Percentiles rank a stretch among this genome's conserved stretches.
Conservation (phyloP, 2,888 invertebrate genomes). For the Cantharis rufa region DNA sequence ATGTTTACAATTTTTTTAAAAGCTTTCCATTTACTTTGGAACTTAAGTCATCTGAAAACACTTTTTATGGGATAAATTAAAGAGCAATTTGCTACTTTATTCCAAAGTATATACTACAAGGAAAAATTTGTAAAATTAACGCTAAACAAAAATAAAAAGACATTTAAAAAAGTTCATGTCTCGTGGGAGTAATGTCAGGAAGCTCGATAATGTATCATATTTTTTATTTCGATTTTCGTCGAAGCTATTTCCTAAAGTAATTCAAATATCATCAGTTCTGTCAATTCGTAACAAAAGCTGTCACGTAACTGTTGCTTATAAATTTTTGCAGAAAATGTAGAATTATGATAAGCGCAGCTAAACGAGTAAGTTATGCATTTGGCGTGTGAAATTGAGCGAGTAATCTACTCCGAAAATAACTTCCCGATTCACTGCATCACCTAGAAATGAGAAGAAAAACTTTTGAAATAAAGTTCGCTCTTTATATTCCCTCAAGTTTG, state of each 20-base stretch:
- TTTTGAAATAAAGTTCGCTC: slow-evolving; percentile 12
- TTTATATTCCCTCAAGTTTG: background rate
- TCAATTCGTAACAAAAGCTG: slow-evolving; percentile 16
- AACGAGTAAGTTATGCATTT: slow-evolving; percentile 28
- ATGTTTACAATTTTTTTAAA: background rate
- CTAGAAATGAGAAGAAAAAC: slow-evolving; percentile 15
- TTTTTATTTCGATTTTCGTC: background rate
- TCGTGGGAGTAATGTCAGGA: background rate
- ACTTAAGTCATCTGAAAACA: background rate
- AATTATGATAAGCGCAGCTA: slow-evolving; percentile 24
- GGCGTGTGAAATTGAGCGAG: slow-evolving; percentile 42
- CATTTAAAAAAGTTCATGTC: background rate
- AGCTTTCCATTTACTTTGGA: background rate
- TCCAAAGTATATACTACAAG: background rate
- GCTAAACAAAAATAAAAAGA: background rate
- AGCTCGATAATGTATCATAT: background rate
- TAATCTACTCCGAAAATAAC: slow-evolving; percentile 31
- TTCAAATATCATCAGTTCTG: background rate
- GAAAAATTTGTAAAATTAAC: background rate
- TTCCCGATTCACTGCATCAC: slow-evolving; percentile 20
- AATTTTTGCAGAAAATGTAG: slow-evolving; percentile 10
- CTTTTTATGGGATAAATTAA: background rate
- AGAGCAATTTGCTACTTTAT: background rate
- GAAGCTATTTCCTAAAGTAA: background rate
- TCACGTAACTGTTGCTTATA: slow-evolving; percentile 15